Evolutionary conservation across 2,888 invertebrate species (phyloP).

Genomic region (Fragum sueziense): DNA sequence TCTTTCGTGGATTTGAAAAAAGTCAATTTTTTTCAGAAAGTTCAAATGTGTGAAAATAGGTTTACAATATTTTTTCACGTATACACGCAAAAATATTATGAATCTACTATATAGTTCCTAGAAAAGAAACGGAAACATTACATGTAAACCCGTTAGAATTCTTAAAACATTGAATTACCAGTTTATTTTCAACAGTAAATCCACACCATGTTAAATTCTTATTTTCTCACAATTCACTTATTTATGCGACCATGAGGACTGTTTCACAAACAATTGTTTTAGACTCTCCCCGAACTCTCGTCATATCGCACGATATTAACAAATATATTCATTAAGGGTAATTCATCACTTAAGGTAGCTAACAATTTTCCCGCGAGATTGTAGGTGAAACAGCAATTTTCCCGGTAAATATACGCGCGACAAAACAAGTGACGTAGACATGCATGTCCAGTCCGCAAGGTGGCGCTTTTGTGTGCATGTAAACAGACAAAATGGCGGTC

Average conservation of each 20-base stretch:
- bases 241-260: neutral
- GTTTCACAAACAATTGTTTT: neutral
- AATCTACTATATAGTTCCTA: no score
- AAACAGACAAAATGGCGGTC: no score
- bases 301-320: neutral
- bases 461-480: no score
- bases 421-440: neutral
- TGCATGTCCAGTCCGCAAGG: neutral
- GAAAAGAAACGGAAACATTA: no score
- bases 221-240: neutral
- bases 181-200: neutral
- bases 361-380: neutral
- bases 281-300: neutral
- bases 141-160: no score
- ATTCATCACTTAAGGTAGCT: neutral
- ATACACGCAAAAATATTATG: no score
- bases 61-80: no score
- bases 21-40: no score
- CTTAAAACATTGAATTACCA: neutral
- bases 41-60: no score
- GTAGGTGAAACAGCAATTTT: neutral
- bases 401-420: conserved; percentile 10
- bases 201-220: neutral
- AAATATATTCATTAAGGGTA: conserved; percentile 1
- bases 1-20: no score